Base-by-base conservation (phyloP, 1,140 invertebrate genomes). In the Pseudoatta argentina region DNA sequence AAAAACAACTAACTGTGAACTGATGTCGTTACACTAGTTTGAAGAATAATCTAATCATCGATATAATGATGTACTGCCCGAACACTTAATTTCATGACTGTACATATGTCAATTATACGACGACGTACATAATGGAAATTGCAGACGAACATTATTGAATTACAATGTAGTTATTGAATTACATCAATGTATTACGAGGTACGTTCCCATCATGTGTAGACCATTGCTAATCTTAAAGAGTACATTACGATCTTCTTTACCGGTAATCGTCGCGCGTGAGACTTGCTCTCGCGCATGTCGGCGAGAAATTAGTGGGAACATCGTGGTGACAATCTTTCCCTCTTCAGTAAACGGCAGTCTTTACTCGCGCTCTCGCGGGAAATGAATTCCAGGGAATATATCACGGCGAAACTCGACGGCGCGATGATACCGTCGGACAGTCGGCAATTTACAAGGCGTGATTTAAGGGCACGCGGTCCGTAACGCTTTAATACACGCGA, bases 381-480 rank as follows among this genome's bases (percentile, higher is more conserved):
- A 88, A 91, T 89, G 69, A 88, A 86, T 89, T 82, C 57, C 14
- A 34, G 79, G 30, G 59, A 75, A 91, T 89, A 87, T 89, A 87
- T 83, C 75, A 73, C 87, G 57, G 57, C 44, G 88, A 82, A 85
- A 86, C 82, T 81, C 69, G 79, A 88, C 82, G 44, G 53, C 64
- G 53, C 72, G 57, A 10, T 24, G 71, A 87, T 66, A 66, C 51
- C 75, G 69, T 59, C 85, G 48, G 72, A 53, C 85, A 63, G 24
- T 51, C 64, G 27, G 88, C 88, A 89, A 92, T 92, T 73, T 91
- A 92, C 89, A 85, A 86, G 66, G 63, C 67, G 85, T 91, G 91
- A 92, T 92, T 92, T 91, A 91, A 83, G 86, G 53, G 69, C 79
- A 73, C 71, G 61, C 66, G 44, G 53, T 55, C 69, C 51, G 82